Evolutionary conservation across 92 coral and sea anemone species (phyloP), one percentile per base, ranked within the genome.

Genomic region (Virgularia gustaviana): DNA sequence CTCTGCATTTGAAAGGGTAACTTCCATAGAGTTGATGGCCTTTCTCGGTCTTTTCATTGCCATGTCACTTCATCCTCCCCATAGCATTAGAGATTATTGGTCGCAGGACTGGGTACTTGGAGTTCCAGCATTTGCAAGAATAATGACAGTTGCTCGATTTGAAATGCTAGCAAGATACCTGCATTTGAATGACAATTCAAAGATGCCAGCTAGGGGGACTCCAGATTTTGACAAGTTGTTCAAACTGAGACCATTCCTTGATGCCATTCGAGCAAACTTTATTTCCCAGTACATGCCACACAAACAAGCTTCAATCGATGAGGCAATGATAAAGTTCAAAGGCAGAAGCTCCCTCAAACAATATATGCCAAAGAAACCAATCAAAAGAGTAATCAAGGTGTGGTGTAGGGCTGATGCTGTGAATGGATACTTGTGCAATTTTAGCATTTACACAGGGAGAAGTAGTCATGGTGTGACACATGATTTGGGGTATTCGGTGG

Each of bases 171-270:
- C n/a, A 30, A 65, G 36, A 62, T 34, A 59, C 41, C 12, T 64
- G 1, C 79, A 74, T 74, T 70, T 71, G 39, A 78, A 2, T 67
- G 45, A 27, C 76, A 76, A 79, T 83, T 74, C 76, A 67, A 36
- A 31, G 24, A 15, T 18, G 84, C 54, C 9, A 22, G 31, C 23
- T 37, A 42, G 0, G 63, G n/a, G n/a, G n/a, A n/a, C n/a, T n/a
- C n/a, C n/a, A n/a, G n/a, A 57, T 28, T 36, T 29, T 32, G 79
- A 82, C 38, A 82, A 77, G 41, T 79, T 82, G 37, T 82, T 0
- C 73, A 77, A 82, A 70, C 10, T 77, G 0, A 31, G 74, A 11
- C 72, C 61, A 58, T 82, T 67, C 58, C 63, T 77, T 1, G 79
- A 82, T 0, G 42, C 24, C 61, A 15, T 70, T 42, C 52, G 60